Conservation (phyloP, 1,140 invertebrate genomes). For the Platyscapa corneri region DNA sequence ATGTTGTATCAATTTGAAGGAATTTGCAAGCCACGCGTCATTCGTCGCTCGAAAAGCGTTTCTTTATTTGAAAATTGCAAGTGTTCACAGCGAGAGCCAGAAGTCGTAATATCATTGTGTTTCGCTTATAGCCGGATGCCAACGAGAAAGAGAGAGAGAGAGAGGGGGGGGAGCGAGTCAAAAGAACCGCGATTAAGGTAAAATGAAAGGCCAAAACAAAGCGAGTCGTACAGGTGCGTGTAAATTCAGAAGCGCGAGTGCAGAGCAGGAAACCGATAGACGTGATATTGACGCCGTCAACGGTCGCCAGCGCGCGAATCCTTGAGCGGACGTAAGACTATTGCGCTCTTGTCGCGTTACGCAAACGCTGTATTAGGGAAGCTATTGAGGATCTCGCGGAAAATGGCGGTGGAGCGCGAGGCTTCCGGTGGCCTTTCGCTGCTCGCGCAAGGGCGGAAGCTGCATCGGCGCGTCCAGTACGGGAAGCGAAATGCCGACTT, state of each 20-base stretch:
- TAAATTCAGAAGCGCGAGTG: not conserved
- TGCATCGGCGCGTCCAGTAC: slow-evolving; percentile 4
- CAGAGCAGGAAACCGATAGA: not conserved
- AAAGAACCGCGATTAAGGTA: not conserved
- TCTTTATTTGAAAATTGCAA: no score
- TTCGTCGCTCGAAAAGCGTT: no score
- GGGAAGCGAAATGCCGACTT: not conserved
- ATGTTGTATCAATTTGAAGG: no score
- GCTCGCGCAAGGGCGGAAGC: slow-evolving; percentile 13
- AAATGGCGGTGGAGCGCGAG: not conserved
- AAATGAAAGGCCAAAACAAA: not conserved
- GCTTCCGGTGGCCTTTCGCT: slow-evolving; percentile 24
- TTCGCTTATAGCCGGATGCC: no score
- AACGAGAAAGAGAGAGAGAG: no score
- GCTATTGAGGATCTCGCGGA: slow-evolving; percentile 42
- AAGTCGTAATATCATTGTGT: no score
- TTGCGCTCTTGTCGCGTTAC: slow-evolving; percentile 47
- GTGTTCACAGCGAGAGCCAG: no score
- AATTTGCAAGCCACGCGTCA: no score
- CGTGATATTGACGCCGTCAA: not conserved
- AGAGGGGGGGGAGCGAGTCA: no score
- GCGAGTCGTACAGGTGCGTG: not conserved
- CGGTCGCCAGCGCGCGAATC: slow-evolving; percentile 16
- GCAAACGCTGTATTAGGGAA: slow-evolving; percentile 58
- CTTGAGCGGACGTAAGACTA: slow-evolving; percentile 47